A percentile compares a stretch with the other conserved stretches of the same genome.
Conservation (phyloP, 2,888 invertebrate species). For the Neria commutata region DNA sequence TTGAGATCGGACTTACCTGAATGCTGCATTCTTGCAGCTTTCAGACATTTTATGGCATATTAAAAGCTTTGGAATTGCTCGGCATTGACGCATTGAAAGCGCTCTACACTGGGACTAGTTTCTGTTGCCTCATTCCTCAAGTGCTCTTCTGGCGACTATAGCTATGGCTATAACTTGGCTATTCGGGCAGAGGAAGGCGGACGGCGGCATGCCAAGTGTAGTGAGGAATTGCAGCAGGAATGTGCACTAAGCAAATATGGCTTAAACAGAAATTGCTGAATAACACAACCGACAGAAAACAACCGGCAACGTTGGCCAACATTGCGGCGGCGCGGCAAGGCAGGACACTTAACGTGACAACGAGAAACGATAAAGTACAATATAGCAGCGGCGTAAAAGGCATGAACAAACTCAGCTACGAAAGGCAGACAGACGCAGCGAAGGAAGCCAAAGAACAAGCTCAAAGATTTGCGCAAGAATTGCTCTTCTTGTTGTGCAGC, state of each 20-base stretch:
- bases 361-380: background rate
- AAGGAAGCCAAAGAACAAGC: background rate
- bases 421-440: background rate
- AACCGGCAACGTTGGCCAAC: background rate
- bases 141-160: background rate
- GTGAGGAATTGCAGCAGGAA: slow-evolving; percentile 43
- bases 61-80: background rate
- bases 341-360: background rate
- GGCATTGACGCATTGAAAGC: background rate
- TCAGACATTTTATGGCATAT: too few relatives aligned
- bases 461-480: background rate
- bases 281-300: background rate
- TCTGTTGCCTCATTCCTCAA: too few relatives aligned
- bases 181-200: too few relatives aligned
- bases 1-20: too few relatives aligned
- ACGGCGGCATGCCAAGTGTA: too few relatives aligned
- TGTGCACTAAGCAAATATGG: slow-evolving; percentile 34
- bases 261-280: background rate
- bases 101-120: too few relatives aligned
- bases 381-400: background rate
- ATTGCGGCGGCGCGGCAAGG: too few relatives aligned
- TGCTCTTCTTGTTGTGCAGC: too few relatives aligned
- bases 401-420: background rate
- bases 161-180: background rate
- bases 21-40: too few relatives aligned